Conservation (phyloP, 37 sponge, comb jelly and placozoan species). For the Theonella swinhoei region DNA sequence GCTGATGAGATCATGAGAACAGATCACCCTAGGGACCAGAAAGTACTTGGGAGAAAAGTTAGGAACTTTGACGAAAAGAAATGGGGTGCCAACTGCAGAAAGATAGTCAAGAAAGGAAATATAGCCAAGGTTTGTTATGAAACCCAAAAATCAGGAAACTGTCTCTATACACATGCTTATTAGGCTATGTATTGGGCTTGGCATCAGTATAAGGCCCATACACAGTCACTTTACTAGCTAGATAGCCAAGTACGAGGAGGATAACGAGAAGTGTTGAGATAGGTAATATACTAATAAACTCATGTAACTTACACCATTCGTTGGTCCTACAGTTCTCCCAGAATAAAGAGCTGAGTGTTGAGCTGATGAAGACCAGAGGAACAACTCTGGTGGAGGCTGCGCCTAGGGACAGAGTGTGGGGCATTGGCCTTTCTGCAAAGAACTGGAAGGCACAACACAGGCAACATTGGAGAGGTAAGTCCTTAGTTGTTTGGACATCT, state of each 20-base stretch:
- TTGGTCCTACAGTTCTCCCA: constrained; percentile 70
- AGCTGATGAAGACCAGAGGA: constrained; percentile 56
- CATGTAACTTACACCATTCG: neutral
- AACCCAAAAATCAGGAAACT: no score
- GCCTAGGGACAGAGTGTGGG: constrained; percentile 80
- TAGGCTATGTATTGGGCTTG: neutral
- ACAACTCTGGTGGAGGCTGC: constrained; percentile 85
- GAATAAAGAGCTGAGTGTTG: constrained; percentile 39
- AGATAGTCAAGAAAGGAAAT: constrained; percentile 73
- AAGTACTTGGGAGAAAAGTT: constrained; percentile 75
- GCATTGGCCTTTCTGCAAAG: constrained; percentile 70
- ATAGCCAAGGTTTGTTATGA: constrained; percentile 60
- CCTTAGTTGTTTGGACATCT: no score
- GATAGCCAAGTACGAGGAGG: no score
- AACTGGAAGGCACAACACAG: constrained; percentile 54
- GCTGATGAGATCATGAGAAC: constrained; percentile 51
- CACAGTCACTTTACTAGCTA: no score
- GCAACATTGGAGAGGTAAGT: constrained; percentile 72
- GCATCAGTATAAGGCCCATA: neutral
- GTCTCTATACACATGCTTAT: no score
- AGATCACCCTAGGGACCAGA: constrained; percentile 57
- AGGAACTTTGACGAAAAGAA: constrained; percentile 50
- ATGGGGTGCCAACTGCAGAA: constrained; percentile 56
- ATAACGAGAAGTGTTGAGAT: neutral
- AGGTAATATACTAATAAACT: neutral